Evolutionary conservation across 1,140 invertebrate species (phyloP).

Genomic region (Drosophila grimshawi): DNA sequence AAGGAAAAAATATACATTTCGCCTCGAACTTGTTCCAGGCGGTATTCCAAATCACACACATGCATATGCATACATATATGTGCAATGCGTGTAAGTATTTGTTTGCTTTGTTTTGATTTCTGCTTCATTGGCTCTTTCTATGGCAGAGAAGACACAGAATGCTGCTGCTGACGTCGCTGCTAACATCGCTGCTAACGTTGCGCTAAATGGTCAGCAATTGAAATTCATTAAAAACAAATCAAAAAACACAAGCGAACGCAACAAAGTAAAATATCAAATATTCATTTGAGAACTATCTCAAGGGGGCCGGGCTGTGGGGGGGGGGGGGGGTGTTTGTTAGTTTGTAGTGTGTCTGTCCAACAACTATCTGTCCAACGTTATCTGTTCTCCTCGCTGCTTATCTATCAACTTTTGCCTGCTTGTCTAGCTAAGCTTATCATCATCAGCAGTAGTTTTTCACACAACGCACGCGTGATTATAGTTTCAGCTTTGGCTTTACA

Average conservation of each 20-base stretch:
- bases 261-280: slow-evolving; percentile 32
- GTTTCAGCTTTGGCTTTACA: background rate
- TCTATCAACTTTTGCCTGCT: slow-evolving; percentile 15
- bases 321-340: background rate
- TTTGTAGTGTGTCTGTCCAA: background rate
- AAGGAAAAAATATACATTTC: slow-evolving; percentile 10
- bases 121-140: slow-evolving; percentile 31
- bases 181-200: slow-evolving; percentile 7
- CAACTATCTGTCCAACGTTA: slow-evolving; percentile 1
- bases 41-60: slow-evolving; percentile 4
- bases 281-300: slow-evolving; percentile 17
- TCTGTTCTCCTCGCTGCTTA: slow-evolving; percentile 5
- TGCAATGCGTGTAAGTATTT: slow-evolving; percentile 5
- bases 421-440: slow-evolving; percentile 34
- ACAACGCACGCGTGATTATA: slow-evolving; percentile 47
- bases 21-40: slow-evolving; percentile 44
- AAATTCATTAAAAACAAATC: slow-evolving; percentile 64
- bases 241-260: slow-evolving; percentile 29
- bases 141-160: background rate
- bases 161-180: slow-evolving; percentile 10
- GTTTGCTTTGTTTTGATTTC: slow-evolving; percentile 40
- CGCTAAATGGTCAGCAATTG: slow-evolving; percentile 49
- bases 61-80: background rate
- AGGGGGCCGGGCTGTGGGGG: background rate
- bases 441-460: slow-evolving; percentile 6